phyloP scores from a whole-genome alignment of 2,888 invertebrate genomes.

The Flexamia atlantica region DNA sequence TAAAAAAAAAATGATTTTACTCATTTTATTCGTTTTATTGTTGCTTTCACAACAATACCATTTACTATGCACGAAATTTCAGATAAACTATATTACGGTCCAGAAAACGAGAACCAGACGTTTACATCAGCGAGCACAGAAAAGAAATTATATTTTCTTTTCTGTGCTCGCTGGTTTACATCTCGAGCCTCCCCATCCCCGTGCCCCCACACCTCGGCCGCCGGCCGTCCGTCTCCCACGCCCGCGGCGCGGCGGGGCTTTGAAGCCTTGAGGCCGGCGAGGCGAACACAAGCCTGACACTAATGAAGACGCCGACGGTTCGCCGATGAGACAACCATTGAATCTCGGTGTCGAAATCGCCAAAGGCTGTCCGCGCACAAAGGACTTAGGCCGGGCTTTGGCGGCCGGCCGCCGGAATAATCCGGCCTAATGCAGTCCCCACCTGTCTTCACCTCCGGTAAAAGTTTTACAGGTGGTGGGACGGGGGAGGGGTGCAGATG shows the following conservation, averaged over 20 bases:
- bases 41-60: too few species aligned
- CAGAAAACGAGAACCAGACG: too few species aligned
- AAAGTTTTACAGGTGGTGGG: neutral
- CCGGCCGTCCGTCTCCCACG: neutral
- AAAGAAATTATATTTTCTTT: too few species aligned
- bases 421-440: conserved; percentile 27
- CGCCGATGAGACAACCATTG: conserved; percentile 1
- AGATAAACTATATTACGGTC: too few species aligned
- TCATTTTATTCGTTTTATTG: too few species aligned
- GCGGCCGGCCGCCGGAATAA: conserved; percentile 9
- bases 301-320: conserved; percentile 31
- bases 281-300: conserved; percentile 28
- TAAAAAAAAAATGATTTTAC: too few species aligned
- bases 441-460: conserved; percentile 34
- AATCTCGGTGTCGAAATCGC: conserved; percentile 45
- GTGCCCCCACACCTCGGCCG: neutral
- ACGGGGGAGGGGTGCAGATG: neutral
- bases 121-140: too few species aligned
- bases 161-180: too few species aligned
- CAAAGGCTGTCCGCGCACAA: conserved; percentile 33
- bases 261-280: conserved; percentile 18
- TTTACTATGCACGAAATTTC: too few species aligned
- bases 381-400: neutral
- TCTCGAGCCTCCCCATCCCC: neutral
- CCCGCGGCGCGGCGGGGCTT: neutral